Conservation (phyloP, 2,113 vertebrate species). For the Cephalophus harveyi region DNA sequence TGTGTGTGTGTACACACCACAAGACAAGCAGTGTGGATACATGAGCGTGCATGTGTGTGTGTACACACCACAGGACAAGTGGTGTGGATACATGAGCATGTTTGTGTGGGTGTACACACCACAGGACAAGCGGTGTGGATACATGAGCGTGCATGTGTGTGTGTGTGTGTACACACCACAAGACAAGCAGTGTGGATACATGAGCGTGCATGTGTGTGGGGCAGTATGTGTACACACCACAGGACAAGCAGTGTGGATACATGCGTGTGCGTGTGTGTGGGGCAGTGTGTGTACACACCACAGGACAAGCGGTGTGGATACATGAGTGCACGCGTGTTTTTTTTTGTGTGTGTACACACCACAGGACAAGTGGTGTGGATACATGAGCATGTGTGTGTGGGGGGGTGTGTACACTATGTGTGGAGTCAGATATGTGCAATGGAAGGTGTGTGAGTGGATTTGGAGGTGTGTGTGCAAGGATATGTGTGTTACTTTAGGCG, state of each 20-base stretch:
- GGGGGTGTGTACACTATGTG: background rate
- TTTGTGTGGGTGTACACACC: background rate
- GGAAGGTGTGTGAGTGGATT: background rate
- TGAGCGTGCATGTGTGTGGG: rapidly evolving
- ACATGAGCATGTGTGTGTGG: too few species aligned
- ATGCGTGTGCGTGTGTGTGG: rapidly evolving
- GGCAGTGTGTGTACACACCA: too few species aligned
- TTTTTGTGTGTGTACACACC: too few species aligned
- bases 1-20: too few species aligned
- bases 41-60: background rate
- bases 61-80: too few species aligned
- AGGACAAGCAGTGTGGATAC: rapidly evolving
- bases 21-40: rapidly evolving
- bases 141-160: background rate
- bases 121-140: rapidly evolving
- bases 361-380: too few species aligned
- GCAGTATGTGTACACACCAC: too few species aligned
- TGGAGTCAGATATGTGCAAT: background rate
- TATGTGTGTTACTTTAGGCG: background rate
- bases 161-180: too few species aligned
- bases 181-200: rapidly evolving
- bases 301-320: too few species aligned
- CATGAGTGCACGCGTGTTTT: too few species aligned
- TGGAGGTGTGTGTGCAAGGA: background rate
- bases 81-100: rapidly evolving